Evolutionary conservation across 2,113 vertebrate genomes (phyloP), one percentile per base, ranked within the genome.

Genomic region (Montifringilla adamsi): DNA sequence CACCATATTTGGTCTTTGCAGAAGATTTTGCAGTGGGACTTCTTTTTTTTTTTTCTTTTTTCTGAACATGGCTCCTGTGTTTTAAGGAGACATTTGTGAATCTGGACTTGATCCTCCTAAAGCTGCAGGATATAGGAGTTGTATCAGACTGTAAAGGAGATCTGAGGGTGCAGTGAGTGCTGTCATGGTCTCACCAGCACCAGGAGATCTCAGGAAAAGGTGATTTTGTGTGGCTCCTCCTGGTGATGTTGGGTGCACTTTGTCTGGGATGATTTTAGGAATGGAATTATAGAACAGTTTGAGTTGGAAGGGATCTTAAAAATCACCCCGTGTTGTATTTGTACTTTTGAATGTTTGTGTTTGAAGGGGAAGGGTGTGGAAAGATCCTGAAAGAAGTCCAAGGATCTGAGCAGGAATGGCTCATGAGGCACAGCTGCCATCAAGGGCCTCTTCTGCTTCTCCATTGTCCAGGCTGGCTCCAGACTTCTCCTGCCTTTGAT

Each of bases 61-160:
- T 2, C 19, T 37, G 13, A 49, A 21, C 7, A 3, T 7, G 30
- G 1, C 10, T 89, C 15, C 3, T 11, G 5, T 9, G 10, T 56
- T 88, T 64, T 62, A 43, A 47, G n/a, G 44, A 27, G 8, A 26
- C 2, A 7, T 41, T 63, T 49, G 10, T 73, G 37, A 77, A 74
- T 69, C 37, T 88, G 53, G 62, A 37, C 28, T 11, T 14, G 11
- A 47, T 58, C 44, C 27, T 23, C 9, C 18, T 37, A 39, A 59
- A 92, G 13, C 30, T 35, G 20, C 17, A 39, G 47, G 6, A 19
- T 10, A 1, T 0, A 33, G 33, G 31, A 55, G 31, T 55, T 44
- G 0, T 41, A 10, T 7, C 26, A 26, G 27, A 52, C 27, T 15
- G 11, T 18, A 22, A 46, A 82, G 31, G 69, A 35, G 23, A 17